phyloP scores from a whole-genome alignment of 2,797 vertebrate species.

The Natrix natrix region DNA sequence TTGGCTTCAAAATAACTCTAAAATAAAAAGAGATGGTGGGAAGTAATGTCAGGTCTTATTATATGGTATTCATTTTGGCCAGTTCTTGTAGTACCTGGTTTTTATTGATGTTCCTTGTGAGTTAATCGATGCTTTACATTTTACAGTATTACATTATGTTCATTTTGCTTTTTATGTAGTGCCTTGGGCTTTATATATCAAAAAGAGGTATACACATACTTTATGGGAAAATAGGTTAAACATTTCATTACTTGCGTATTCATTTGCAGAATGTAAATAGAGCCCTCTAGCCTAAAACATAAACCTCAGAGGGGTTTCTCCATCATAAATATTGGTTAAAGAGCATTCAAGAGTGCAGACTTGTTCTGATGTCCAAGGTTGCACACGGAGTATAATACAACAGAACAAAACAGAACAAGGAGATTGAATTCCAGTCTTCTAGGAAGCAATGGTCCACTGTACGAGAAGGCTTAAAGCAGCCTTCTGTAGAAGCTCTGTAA shows the following conservation, averaged over 20 bases:
- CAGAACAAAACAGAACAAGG: neutral
- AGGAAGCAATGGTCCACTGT: neutral
- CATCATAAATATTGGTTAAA: neutral
- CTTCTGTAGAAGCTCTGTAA: neutral
- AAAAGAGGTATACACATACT: neutral
- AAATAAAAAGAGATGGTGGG: neutral
- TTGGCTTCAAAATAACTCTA: neutral
- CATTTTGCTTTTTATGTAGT: neutral
- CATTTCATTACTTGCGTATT: neutral
- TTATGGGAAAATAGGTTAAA: constrained; percentile 2
- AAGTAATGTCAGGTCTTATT: neutral
- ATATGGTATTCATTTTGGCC: neutral
- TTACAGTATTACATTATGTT: neutral
- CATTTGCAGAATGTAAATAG: neutral
- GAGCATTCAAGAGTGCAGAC: neutral
- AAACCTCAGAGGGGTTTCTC: neutral
- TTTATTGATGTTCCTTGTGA: neutral
- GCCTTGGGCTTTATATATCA: neutral
- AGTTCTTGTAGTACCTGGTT: neutral
- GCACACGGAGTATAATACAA: neutral
- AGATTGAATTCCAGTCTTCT: neutral
- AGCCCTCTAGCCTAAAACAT: neutral
- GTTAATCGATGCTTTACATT: neutral
- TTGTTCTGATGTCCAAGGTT: neutral
- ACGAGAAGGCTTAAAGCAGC: neutral